Percentiles rank a stretch among this genome's conserved stretches.
Conservation (phyloP, 2,797 vertebrate species). For the Semotilus atromaculatus region DNA sequence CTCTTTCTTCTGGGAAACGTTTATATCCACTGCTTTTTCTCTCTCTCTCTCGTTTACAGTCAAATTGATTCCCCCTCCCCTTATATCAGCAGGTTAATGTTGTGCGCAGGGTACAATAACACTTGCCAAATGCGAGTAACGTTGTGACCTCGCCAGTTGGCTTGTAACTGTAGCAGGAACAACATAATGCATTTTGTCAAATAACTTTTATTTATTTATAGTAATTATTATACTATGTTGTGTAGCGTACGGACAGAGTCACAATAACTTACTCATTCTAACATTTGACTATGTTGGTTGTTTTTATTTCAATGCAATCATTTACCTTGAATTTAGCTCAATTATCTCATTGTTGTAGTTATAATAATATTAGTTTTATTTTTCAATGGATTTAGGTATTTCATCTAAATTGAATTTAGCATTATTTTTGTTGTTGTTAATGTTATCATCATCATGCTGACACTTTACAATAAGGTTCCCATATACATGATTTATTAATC, state of each 20-base stretch:
- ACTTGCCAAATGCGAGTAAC: background rate
- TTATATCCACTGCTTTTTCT: background rate
- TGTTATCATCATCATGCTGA: no score
- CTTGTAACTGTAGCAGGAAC: background rate
- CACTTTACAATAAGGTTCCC: no score
- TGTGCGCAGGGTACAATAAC: background rate
- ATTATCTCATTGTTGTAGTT: background rate
- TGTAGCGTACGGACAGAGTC: no score
- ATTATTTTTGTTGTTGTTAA: background rate
- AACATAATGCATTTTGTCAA: background rate
- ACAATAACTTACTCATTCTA: no score
- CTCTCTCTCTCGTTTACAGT: background rate
- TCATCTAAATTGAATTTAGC: background rate
- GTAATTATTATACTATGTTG: background rate
- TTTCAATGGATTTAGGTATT: background rate
- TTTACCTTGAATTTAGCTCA: background rate
- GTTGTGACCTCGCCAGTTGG: background rate
- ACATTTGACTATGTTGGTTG: no score
- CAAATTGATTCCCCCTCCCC: background rate
- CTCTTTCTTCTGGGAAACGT: background rate
- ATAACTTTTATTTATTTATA: background rate
- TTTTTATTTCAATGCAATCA: background rate
- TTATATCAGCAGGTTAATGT: conserved; percentile 11
- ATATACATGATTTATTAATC: no score
- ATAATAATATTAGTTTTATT: background rate